Evolutionary conservation across 2,888 invertebrate species (phyloP).

Genomic region (Piscicola geometra): DNA sequence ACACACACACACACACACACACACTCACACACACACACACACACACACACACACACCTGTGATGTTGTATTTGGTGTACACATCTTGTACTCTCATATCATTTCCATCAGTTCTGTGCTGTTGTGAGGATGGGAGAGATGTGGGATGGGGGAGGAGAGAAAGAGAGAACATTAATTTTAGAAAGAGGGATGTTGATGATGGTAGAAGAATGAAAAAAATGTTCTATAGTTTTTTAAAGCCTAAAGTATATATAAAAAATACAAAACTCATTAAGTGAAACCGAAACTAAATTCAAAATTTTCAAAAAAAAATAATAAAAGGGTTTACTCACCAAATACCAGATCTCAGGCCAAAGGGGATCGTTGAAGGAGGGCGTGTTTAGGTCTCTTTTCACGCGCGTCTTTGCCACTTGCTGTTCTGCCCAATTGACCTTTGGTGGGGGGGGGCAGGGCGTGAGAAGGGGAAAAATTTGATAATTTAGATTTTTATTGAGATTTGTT

Average conservation of each 20-base stretch:
- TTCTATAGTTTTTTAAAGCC: neutral
- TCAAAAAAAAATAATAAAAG: no score
- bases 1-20: no score
- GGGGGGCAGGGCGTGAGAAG: no score
- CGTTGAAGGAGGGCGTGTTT: slow-evolving; percentile 61
- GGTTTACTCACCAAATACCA: slow-evolving; percentile 97
- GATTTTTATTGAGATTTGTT: no score
- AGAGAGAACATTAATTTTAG: no score
- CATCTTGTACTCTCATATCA: slow-evolving; percentile 86
- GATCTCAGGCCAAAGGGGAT: slow-evolving; percentile 85
- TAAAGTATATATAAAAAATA: neutral
- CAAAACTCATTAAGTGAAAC: neutral
- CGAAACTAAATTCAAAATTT: neutral
- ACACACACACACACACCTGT: no score
- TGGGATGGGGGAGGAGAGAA: neutral
- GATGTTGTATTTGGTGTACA: slow-evolving; percentile 86
- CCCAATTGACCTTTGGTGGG: slow-evolving; percentile 63
- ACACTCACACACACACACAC: no score
- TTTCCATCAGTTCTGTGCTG: slow-evolving; percentile 68
- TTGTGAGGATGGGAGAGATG: neutral
- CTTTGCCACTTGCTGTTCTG: slow-evolving; percentile 74
- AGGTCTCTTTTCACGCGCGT: slow-evolving; percentile 73
- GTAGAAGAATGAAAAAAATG: no score
- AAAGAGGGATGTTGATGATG: no score
- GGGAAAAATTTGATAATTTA: no score